Percentiles rank a stretch among this genome's conserved stretches.
phyloP scores from a whole-genome alignment of 1,140 invertebrate genomes.

The Lordiphosa collinella region DNA sequence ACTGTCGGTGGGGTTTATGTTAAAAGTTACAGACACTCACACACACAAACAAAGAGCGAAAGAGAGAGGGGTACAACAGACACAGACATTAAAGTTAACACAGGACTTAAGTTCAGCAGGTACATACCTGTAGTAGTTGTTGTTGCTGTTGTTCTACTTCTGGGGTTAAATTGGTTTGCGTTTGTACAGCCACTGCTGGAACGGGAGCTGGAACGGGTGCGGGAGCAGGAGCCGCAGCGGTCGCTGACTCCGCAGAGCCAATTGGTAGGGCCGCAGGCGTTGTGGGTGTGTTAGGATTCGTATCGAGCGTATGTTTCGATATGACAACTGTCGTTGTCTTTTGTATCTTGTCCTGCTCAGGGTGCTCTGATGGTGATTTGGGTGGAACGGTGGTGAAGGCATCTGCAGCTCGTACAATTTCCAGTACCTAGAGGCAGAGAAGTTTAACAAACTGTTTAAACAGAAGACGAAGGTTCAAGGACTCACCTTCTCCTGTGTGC shows the following conservation, averaged over 20 bases:
- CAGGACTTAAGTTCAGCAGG: slow-evolving; percentile 45
- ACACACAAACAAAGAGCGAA: slow-evolving; percentile 10
- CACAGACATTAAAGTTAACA: slow-evolving; percentile 34
- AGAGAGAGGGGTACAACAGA: too few species aligned
- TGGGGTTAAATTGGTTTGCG: slow-evolving; percentile 27
- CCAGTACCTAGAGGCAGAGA: slow-evolving; percentile 84
- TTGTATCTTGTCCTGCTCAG: slow-evolving; percentile 85
- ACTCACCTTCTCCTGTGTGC: slow-evolving; percentile 88
- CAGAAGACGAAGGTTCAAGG: slow-evolving; percentile 22
- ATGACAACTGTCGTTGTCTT: slow-evolving; percentile 96
- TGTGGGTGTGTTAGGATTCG: slow-evolving; percentile 70
- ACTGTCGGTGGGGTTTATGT: slow-evolving; percentile 25
- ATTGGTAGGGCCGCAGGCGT: slow-evolving; percentile 49
- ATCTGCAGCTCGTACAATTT: slow-evolving; percentile 93
- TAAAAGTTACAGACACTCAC: slow-evolving; percentile 46
- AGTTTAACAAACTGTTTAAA: slow-evolving; percentile 5
- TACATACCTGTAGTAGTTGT: slow-evolving; percentile 74
- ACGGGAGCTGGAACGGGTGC: slow-evolving; percentile 7
- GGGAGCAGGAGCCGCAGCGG: slow-evolving; percentile 18
- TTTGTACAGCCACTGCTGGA: slow-evolving; percentile 34
- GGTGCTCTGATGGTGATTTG: slow-evolving; percentile 86
- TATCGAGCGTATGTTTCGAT: slow-evolving; percentile 91
- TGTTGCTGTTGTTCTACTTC: slow-evolving; percentile 36
- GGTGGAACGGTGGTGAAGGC: slow-evolving; percentile 87
- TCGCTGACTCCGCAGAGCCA: slow-evolving; percentile 26